Evolutionary conservation across 2,113 vertebrate genomes (phyloP).

Genomic region (Vidua macroura): DNA sequence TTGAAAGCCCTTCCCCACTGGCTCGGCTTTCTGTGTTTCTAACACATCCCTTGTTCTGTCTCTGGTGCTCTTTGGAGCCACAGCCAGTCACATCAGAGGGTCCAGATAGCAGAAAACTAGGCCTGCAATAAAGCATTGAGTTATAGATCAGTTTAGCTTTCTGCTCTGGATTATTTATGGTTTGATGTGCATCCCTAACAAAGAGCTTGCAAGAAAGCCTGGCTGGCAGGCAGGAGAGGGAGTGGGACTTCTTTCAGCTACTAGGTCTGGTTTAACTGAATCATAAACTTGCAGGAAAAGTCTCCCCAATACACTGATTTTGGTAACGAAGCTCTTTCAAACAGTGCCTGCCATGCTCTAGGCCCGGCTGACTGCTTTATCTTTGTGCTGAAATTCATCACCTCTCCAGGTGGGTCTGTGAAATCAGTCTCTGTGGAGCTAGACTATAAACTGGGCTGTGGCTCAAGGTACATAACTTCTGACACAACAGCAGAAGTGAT

Average conservation of each 20-base stretch:
- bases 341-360: background rate
- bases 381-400: background rate
- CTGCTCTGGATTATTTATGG: background rate
- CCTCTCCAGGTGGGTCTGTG: background rate
- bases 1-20: background rate
- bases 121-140: background rate
- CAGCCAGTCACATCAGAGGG: background rate
- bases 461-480: background rate
- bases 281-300: background rate
- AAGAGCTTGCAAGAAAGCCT: background rate
- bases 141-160: background rate
- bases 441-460: background rate
- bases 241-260: background rate
- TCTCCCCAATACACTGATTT: background rate
- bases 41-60: background rate
- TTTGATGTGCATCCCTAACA: background rate
- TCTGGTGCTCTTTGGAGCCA: background rate
- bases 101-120: background rate
- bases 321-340: background rate
- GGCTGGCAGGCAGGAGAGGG: background rate
- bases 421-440: background rate
- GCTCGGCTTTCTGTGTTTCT: background rate
- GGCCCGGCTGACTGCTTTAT: background rate
- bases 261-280: background rate
- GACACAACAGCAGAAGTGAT: background rate